A percentile compares a stretch with the other conserved stretches of the same genome.
phyloP scores from a whole-genome alignment of 30 jellyfish, hydroid and myxozoan species.

The Cassiopea andromeda region DNA sequence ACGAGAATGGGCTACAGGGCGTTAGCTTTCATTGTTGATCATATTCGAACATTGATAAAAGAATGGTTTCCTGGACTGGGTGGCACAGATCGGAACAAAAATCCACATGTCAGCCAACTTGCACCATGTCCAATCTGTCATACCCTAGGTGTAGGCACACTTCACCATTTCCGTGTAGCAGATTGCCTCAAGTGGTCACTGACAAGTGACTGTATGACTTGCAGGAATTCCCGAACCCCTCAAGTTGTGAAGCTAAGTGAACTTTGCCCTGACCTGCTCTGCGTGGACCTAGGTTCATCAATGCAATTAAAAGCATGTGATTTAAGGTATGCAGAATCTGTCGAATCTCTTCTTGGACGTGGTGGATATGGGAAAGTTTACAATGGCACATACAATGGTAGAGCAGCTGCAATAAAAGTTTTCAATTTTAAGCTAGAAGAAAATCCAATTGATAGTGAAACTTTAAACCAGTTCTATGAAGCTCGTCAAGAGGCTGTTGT shows the following conservation, averaged over 20 bases:
- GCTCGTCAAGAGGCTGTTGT: conserved; percentile 91
- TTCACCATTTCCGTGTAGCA: conserved; percentile 60
- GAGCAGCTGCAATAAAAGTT: conserved; percentile 84
- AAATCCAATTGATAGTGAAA: conserved; percentile 20
- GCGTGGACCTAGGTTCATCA: conserved; percentile 69
- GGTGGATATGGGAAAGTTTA: conserved; percentile 91
- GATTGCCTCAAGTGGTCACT: conserved; percentile 59
- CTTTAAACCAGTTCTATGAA: conserved; percentile 79
- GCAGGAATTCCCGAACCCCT: conserved; percentile 80
- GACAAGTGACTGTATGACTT: conserved; percentile 49
- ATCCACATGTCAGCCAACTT: conserved; percentile 62
- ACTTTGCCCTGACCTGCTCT: conserved; percentile 88
- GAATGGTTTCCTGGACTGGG: conserved; percentile 95
- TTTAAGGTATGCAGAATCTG: conserved; percentile 45
- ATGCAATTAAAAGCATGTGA: conserved; percentile 57
- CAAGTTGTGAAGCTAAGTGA: conserved; percentile 60
- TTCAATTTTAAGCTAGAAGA: conserved; percentile 64
- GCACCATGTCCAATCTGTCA: conserved; percentile 89
- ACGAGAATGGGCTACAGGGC: conserved; percentile 84
- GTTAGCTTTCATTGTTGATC: conserved; percentile 84
- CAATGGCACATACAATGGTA: conserved; percentile 68
- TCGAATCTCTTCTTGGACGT: conserved; percentile 70
- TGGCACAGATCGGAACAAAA: conserved; percentile 76
- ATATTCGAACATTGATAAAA: conserved; percentile 83
- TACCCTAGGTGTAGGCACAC: conserved; percentile 1